Percentiles rank a stretch among this genome's conserved stretches.
Evolutionary conservation across 2,797 vertebrate genomes (phyloP).

Genomic region (Sebastes steindachneri): DNA sequence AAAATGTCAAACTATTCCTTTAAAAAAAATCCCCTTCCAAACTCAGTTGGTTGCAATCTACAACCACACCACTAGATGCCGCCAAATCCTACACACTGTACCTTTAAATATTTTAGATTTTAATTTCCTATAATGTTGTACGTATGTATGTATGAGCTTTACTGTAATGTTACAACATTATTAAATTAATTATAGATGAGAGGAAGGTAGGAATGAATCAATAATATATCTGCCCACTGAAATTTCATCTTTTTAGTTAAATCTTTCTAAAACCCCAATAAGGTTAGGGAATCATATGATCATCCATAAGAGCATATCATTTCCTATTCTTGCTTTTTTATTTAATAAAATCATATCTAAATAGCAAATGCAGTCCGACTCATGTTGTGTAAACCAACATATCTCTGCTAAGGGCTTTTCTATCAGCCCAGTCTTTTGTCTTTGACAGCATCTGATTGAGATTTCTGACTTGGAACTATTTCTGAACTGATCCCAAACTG

Average conservation of each 20-base stretch:
- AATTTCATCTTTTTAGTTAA: background rate
- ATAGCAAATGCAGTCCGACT: background rate
- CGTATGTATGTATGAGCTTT: background rate
- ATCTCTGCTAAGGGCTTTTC: background rate
- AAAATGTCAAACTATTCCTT: no score
- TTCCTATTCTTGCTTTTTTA: background rate
- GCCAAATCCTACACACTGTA: background rate
- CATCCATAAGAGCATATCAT: background rate
- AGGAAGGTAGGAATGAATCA: background rate
- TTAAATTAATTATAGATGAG: background rate
- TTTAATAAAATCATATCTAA: background rate
- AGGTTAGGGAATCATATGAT: background rate
- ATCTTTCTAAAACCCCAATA: background rate
- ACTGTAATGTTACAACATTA: background rate
- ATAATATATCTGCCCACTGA: background rate
- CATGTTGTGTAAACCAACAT: background rate
- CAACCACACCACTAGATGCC: no score
- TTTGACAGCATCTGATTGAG: background rate
- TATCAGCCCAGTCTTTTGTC: background rate
- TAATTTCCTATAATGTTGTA: background rate
- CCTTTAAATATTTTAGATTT: background rate
- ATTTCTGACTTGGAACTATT: background rate
- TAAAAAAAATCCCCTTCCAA: no score
- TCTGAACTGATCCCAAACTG: background rate
- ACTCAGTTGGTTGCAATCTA: background rate